Percentiles rank a stretch among this genome's conserved stretches.
These are phyloP conservation scores for Ptychochromis oligacanthus DNA, from an alignment of 2,113 vertebrate species.

Conservation along the genomic window DNA sequence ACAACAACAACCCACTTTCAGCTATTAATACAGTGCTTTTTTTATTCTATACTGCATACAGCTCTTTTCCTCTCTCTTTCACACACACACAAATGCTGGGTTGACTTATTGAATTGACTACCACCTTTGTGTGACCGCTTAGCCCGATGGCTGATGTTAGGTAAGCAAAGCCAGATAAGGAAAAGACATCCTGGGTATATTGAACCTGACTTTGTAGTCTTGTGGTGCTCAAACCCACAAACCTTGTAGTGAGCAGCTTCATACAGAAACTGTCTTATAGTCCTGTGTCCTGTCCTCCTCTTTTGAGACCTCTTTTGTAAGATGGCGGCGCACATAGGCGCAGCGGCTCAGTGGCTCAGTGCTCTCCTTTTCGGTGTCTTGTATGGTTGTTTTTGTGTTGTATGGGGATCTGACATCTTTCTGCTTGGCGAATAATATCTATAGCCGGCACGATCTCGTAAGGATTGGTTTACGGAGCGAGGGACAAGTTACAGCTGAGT, in stretches of 20 bases:
- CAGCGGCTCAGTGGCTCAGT: too few relatives aligned
- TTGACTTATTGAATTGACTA: background rate
- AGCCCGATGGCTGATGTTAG: background rate
- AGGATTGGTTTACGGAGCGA: too few relatives aligned
- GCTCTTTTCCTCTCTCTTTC: background rate
- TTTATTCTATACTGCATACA: background rate
- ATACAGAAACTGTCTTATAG: background rate
- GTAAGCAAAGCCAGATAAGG: background rate
- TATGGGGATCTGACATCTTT: too few relatives aligned
- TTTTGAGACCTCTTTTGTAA: too few relatives aligned
- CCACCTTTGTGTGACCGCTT: background rate
- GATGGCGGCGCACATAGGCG: too few relatives aligned
- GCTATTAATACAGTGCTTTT: background rate
- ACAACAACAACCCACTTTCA: too few relatives aligned
- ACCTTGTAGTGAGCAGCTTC: background rate
- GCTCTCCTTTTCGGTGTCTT: too few relatives aligned
- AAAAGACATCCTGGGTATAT: background rate
- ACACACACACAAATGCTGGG: background rate
- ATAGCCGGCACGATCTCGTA: too few relatives aligned
- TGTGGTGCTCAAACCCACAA: too few relatives aligned
- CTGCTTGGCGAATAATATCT: too few relatives aligned
- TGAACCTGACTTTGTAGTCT: background rate
- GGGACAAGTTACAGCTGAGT: too few relatives aligned
- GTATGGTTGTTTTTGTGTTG: too few relatives aligned
- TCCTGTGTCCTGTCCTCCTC: background rate